Percentiles rank a stretch among this genome's conserved stretches.
Conservation (phyloP, 2,113 vertebrate species). For the Tetrao urogallus region DNA sequence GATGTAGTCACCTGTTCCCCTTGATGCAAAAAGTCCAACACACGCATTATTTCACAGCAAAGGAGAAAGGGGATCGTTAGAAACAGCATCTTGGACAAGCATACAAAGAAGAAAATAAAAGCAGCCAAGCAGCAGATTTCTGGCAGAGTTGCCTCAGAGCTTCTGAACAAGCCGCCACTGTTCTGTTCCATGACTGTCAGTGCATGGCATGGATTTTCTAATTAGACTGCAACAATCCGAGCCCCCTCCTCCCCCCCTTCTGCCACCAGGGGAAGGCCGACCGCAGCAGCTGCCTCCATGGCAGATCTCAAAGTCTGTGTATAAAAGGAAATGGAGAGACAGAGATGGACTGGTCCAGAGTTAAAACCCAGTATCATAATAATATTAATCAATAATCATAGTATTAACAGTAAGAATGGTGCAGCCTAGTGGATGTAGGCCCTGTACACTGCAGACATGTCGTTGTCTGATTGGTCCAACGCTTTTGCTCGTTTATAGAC, state of each 20-base stretch:
- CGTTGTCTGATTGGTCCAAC: conserved; percentile 99
- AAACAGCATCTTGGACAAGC: conserved; percentile 58
- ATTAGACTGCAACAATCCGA: conserved; percentile 54
- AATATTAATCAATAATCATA: conserved; percentile 76
- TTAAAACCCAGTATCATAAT: conserved; percentile 80
- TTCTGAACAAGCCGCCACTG: conserved; percentile 58
- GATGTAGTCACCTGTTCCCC: conserved; percentile 34
- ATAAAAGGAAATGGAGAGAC: conserved; percentile 80
- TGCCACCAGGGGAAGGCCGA: conserved; percentile 63
- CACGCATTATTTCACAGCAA: conserved; percentile 53
- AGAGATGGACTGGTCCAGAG: conserved; percentile 83
- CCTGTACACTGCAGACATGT: conserved; percentile 98
- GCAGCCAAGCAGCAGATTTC: conserved; percentile 77
- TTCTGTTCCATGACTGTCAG: conserved; percentile 69
- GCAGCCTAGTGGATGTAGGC: conserved; percentile 95
- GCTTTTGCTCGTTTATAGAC: conserved; percentile 99
- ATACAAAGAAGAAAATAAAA: conserved; percentile 64
- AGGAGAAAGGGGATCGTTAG: conserved; percentile 60
- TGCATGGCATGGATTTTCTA: conserved; percentile 62
- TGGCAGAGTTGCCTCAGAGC: conserved; percentile 58
- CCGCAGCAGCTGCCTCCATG: conserved; percentile 71
- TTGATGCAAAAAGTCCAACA: conserved; percentile 33
- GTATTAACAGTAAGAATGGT: conserved; percentile 72
- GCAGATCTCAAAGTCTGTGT: conserved; percentile 78
- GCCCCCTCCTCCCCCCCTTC: conserved; percentile 65